Evolutionary conservation across 2,113 vertebrate species (phyloP), one percentile per base, ranked within the genome.

Genomic region (Mionectes macconnelli): DNA sequence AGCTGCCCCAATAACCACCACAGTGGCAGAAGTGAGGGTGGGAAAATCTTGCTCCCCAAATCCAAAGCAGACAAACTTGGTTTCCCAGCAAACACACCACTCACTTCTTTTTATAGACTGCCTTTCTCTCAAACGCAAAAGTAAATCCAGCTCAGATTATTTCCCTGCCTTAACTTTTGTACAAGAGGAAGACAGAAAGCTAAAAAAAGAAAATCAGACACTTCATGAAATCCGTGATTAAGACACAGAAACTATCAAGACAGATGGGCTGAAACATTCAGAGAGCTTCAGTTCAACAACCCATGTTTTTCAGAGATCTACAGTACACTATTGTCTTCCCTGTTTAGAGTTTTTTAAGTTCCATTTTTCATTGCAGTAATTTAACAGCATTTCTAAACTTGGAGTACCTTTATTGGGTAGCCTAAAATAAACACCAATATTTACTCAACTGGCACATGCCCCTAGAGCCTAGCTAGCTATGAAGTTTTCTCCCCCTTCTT

Each of bases 171-270:
- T 97, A 94, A 97, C 86, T 97, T 96, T 96, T 90, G 69, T 83
- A 87, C 70, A 75, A 95, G 97, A 97, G 87, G 82, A 97, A 97
- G 94, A 97, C 89, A 94, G 94, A 95, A 94, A 86, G 89, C 92
- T 97, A 94, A 92, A 94, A 96, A 95, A 97, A 93, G 96, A 97
- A 96, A 94, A 96, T 96, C 73, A 97, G 97, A 97, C 94, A 95
- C 95, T 97, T 91, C 81, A 91, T 53, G 84, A 96, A 96, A 91
- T 96, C 92, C 87, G 44, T 93, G 96, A 98, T 97, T 95, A 97
- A 97, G 96, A 96, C 76, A 95, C 91, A 96, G 96, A 97, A 94
- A 90, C 94, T 96, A 96, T 95, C 93, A 96, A 97, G 97, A 97
- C 97, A 98, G 96, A 96, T 95, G 97, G 97, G 96, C 90, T 94